These are phyloP conservation scores for Calcarius ornatus DNA, from an alignment of 2,113 vertebrate genomes.

Conservation along the genomic window DNA sequence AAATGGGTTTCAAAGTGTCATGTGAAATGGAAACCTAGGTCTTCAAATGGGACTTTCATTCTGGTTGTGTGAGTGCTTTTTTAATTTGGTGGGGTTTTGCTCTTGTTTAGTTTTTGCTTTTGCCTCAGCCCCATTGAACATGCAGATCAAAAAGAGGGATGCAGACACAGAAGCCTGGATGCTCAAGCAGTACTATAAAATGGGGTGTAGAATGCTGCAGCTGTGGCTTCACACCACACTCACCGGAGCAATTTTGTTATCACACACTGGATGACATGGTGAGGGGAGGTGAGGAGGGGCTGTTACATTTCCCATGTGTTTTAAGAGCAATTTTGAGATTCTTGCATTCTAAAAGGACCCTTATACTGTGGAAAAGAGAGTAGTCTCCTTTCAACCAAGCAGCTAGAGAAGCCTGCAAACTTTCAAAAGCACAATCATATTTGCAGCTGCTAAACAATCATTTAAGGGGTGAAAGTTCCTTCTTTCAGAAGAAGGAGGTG, in stretches of 20 bases:
- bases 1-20: slow-evolving; percentile 21
- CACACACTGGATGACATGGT: fast-evolving
- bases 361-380: background rate
- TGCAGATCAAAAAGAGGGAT: background rate
- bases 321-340: background rate
- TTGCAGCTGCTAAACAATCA: background rate
- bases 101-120: background rate
- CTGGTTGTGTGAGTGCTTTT: background rate
- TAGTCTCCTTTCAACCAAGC: background rate
- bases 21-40: background rate
- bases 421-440: background rate
- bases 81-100: background rate
- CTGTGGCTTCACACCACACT: background rate
- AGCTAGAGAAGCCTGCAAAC: background rate
- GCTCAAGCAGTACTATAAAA: background rate
- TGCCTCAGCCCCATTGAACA: background rate
- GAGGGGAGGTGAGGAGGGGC: fast-evolving
- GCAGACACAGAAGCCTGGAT: background rate
- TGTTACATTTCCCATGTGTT: background rate
- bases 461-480: background rate
- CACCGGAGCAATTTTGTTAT: background rate
- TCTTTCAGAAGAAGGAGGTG: background rate
- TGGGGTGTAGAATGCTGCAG: background rate
- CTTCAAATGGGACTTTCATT: slow-evolving; percentile 38
- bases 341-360: background rate